Conservation (phyloP, 2,797 vertebrate species). For the Thunnus albacares region DNA sequence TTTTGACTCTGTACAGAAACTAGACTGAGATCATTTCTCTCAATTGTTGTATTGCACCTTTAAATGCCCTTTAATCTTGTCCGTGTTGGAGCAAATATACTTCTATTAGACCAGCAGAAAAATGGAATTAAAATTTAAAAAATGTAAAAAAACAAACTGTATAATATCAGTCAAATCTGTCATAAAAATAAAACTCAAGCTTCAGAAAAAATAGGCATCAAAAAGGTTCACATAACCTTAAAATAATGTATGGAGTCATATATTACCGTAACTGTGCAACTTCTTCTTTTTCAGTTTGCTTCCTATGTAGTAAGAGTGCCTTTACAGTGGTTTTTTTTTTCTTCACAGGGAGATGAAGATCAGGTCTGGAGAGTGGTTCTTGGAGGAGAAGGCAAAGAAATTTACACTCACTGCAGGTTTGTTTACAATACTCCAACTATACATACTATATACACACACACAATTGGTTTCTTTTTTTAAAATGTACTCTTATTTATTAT, state of each 20-base stretch:
- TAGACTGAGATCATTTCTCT: not conserved
- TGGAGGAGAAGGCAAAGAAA: conserved; percentile 92
- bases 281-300: not conserved
- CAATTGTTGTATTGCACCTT: not conserved
- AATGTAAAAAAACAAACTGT: too few relatives aligned
- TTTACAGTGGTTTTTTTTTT: not conserved
- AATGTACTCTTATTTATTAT: conserved; percentile 8
- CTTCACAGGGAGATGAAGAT: conserved; percentile 90
- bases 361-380: conserved; percentile 95
- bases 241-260: not conserved
- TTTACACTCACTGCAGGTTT: conserved; percentile 90
- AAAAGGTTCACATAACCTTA: not conserved
- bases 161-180: not conserved
- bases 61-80: not conserved
- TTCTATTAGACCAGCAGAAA: too few relatives aligned
- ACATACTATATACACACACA: not conserved
- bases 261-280: not conserved
- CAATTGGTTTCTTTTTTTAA: not conserved
- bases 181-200: not conserved
- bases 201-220: not conserved
- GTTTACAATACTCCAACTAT: conserved; percentile 27
- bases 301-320: not conserved
- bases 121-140: too few relatives aligned
- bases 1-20: not conserved
- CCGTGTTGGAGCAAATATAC: too few relatives aligned